phyloP scores from a whole-genome alignment of 2,797 vertebrate genomes.

The Eulemur rubriventer region DNA sequence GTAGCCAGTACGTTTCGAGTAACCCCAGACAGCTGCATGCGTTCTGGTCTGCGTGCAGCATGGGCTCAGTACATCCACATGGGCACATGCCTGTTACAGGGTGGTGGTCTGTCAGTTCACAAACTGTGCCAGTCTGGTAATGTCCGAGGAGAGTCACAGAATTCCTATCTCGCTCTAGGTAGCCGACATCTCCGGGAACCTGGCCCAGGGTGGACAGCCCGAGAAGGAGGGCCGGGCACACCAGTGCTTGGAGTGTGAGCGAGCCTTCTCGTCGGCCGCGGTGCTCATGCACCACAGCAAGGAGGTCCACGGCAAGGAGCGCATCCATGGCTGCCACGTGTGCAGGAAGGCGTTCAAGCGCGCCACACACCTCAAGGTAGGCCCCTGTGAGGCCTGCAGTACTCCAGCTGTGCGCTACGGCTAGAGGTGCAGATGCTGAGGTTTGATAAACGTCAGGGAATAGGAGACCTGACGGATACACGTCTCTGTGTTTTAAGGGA shows the following conservation, averaged over 20 bases:
- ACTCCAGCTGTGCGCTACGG: accelerated
- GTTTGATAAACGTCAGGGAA: background rate
- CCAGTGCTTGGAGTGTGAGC: conserved; percentile 94
- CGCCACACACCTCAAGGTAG: conserved; percentile 97
- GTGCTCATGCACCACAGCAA: conserved; percentile 93
- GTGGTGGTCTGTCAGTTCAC: accelerated
- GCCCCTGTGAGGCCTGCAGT: background rate
- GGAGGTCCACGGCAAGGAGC: conserved; percentile 94
- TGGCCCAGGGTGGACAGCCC: conserved; percentile 82
- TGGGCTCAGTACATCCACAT: too few relatives aligned
- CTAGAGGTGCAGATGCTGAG: background rate
- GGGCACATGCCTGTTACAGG: accelerated
- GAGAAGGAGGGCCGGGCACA: conserved; percentile 89
- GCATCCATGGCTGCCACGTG: conserved; percentile 93
- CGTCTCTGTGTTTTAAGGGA: background rate
- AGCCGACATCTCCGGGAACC: conserved; percentile 84
- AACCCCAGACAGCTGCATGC: accelerated
- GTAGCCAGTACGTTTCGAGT: accelerated
- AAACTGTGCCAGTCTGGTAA: accelerated
- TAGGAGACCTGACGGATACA: background rate
- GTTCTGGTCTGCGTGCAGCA: background rate
- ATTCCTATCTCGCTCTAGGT: conserved; percentile 84
- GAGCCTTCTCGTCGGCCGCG: conserved; percentile 90
- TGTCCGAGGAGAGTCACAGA: background rate
- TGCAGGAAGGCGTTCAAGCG: conserved; percentile 98